Evolutionary conservation across 2,888 invertebrate genomes (phyloP).

Genomic region (Heliconius ismenius): DNA sequence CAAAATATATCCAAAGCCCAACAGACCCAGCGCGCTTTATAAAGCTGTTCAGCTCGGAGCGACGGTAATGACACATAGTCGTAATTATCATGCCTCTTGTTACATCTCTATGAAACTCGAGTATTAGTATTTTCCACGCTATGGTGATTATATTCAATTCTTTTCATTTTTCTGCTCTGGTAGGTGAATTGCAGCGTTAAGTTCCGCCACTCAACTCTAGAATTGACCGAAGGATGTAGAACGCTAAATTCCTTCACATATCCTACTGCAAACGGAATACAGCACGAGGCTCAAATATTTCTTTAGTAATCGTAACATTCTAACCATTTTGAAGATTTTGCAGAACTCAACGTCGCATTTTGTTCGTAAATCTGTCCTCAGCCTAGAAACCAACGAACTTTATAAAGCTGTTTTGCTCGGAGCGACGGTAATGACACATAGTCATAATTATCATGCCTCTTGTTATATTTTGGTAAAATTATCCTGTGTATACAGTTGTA

Average conservation of each 20-base stretch:
- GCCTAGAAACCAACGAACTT: not conserved
- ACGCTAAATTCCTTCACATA: no score
- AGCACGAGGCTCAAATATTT: no score
- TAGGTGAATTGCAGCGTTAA: no score
- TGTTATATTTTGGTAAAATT: not conserved
- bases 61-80: conserved; percentile 15
- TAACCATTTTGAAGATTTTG: no score
- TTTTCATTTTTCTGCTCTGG: not conserved
- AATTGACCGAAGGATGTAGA: no score
- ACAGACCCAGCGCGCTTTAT: not conserved
- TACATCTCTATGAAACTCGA: conserved; percentile 12
- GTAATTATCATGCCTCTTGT: conserved; percentile 10
- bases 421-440: conserved; percentile 21
- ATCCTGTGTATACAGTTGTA: no score
- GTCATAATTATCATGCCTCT: conserved; percentile 3
- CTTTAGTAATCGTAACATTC: no score
- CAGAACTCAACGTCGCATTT: no score
- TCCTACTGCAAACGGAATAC: no score
- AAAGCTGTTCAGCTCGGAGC: conserved; percentile 17
- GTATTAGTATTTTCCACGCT: not conserved
- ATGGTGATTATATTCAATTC: no score
- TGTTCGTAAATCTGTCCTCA: not conserved
- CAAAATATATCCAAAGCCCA: not conserved
- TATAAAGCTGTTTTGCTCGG: conserved; percentile 15
- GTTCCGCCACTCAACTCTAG: no score